phyloP scores from a whole-genome alignment of 1,140 invertebrate genomes.

The Globodera ellingtonae region DNA sequence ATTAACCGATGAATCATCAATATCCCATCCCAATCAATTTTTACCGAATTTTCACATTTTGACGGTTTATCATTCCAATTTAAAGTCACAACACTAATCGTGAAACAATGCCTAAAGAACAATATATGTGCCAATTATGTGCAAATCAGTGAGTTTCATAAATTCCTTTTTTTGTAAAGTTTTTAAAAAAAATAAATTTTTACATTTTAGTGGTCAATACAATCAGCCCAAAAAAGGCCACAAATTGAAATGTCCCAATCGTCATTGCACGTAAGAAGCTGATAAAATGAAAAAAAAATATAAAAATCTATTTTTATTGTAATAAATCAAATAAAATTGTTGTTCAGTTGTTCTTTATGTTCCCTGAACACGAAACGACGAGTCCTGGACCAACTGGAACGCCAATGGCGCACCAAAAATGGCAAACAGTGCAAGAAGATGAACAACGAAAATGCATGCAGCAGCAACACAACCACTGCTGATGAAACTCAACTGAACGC shows the following conservation, averaged over 20 bases:
- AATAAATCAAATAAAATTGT: neutral
- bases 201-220: slow-evolving; percentile 42
- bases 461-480: neutral
- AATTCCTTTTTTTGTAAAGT: neutral
- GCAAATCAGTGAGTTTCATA: slow-evolving; percentile 51
- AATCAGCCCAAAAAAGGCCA: slow-evolving; percentile 63
- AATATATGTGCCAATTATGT: slow-evolving; percentile 63
- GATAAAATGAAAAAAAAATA: neutral
- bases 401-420: slow-evolving; percentile 26
- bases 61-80: too few relatives aligned
- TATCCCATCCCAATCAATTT: too few relatives aligned
- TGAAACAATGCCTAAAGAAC: slow-evolving; percentile 56
- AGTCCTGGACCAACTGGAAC: slow-evolving; percentile 54
- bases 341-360: slow-evolving; percentile 49
- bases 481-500: too few relatives aligned
- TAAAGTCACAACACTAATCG: too few relatives aligned
- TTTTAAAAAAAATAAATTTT: neutral
- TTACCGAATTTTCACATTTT: too few relatives aligned
- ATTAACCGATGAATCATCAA: too few relatives aligned
- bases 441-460: too few relatives aligned
- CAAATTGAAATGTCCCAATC: slow-evolving; percentile 59
- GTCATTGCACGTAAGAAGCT: slow-evolving; percentile 48
- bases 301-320: neutral
- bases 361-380: slow-evolving; percentile 55
- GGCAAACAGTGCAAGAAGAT: neutral